These are phyloP conservation scores for Drosophila asahinai DNA, from an alignment of 1,140 invertebrate species.

Conservation along the genomic window DNA sequence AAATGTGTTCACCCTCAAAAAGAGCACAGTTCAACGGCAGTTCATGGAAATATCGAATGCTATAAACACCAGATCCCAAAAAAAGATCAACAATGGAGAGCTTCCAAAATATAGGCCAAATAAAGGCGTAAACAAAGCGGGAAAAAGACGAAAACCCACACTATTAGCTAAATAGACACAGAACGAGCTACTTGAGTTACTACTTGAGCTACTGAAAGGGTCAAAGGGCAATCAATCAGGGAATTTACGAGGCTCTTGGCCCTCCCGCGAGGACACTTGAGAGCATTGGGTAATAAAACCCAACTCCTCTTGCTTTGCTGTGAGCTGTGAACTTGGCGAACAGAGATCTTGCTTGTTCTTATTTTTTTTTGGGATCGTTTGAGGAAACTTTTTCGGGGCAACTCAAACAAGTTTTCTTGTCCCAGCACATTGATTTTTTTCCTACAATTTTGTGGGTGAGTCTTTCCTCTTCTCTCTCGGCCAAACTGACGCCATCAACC, in stretches of 20 bases:
- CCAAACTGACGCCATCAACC: constrained; percentile 79
- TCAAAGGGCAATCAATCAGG: constrained; percentile 70
- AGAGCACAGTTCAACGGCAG: constrained; percentile 62
- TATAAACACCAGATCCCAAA: constrained; percentile 18
- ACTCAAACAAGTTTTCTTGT: constrained; percentile 56
- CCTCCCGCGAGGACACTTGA: constrained; percentile 66
- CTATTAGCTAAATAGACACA: constrained; percentile 55
- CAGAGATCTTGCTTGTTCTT: constrained; percentile 17
- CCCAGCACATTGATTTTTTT: constrained; percentile 21
- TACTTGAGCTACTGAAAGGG: constrained; percentile 17
- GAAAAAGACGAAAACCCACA: constrained; percentile 34
- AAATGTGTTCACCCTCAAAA: constrained; percentile 8
- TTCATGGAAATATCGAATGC: constrained; percentile 51
- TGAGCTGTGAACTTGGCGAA: constrained; percentile 56
- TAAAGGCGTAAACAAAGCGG: constrained; percentile 65
- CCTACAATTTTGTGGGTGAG: constrained; percentile 53
- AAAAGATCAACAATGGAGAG: constrained; percentile 9
- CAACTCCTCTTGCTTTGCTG: constrained; percentile 14
- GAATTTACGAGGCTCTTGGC: constrained; percentile 47
- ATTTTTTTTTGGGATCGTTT: constrained; percentile 6
- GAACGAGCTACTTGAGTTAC: constrained; percentile 18
- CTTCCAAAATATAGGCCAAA: constrained; percentile 64
- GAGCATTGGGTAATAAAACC: constrained; percentile 41
- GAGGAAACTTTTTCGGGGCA: constrained; percentile 24
- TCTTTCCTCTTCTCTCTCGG: constrained; percentile 28